These are phyloP conservation scores for Buceros bicornis DNA, from an alignment of 2,797 vertebrate genomes.

Conservation along the genomic window DNA sequence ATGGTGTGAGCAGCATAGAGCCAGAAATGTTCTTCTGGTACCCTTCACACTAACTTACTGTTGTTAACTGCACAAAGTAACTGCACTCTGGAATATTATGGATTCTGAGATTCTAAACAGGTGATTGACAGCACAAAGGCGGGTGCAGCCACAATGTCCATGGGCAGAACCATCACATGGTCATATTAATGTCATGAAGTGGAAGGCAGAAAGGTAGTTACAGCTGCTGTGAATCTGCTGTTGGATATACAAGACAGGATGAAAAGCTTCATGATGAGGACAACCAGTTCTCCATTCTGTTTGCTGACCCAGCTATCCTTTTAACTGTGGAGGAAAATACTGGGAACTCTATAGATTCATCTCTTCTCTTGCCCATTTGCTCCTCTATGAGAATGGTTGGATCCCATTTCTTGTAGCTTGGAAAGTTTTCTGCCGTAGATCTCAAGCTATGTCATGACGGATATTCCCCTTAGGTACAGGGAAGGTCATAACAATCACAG, in stretches of 20 bases:
- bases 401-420: not conserved
- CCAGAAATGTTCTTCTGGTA: accelerated
- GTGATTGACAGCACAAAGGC: not conserved
- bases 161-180: not conserved
- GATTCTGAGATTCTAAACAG: not conserved
- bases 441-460: not conserved
- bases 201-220: not conserved
- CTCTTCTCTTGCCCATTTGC: accelerated
- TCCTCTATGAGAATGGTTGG: not conserved
- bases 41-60: not conserved
- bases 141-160: not conserved
- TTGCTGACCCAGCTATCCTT: not conserved
- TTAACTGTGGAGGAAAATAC: not conserved
- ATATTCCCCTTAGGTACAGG: accelerated
- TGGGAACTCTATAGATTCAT: not conserved
- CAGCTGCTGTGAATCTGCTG: not conserved
- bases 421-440: not conserved
- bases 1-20: not conserved
- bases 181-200: not conserved
- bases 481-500: not conserved
- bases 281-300: not conserved
- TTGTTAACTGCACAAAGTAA: not conserved
- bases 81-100: not conserved
- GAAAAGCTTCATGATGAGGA: not conserved
- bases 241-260: not conserved